Percentiles rank a stretch among this genome's conserved stretches.
Conservation (phyloP, 2,888 invertebrate genomes). For the Apotomis turbidana region DNA sequence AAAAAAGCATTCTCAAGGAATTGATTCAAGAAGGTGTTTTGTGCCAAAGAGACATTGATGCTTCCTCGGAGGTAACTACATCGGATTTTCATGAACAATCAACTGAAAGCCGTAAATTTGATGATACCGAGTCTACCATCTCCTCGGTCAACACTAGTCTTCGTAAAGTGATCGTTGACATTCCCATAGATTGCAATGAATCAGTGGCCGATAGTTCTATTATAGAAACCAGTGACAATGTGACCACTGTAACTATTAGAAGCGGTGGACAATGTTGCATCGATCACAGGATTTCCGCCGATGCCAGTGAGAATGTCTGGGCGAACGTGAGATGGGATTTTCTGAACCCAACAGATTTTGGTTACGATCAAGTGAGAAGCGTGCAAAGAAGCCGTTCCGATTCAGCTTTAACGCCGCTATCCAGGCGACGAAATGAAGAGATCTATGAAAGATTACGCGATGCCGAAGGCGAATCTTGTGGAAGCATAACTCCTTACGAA, state of each 20-base stretch:
- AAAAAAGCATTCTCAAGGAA: constrained; percentile 75
- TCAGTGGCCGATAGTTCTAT: constrained; percentile 67
- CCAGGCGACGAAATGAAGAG: constrained; percentile 70
- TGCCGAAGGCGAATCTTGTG: constrained; percentile 73
- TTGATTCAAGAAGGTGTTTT: constrained; percentile 77
- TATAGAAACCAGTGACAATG: constrained; percentile 69
- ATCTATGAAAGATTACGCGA: constrained; percentile 73
- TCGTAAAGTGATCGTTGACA: constrained; percentile 73
- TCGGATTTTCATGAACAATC: constrained; percentile 66
- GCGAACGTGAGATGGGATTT: constrained; percentile 79
- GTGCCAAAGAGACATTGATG: constrained; percentile 75
- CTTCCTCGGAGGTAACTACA: constrained; percentile 68
- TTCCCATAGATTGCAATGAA: constrained; percentile 71
- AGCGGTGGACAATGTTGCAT: constrained; percentile 73
- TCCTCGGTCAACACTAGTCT: constrained; percentile 65
- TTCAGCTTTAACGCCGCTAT: constrained; percentile 74
- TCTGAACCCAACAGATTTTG: constrained; percentile 75
- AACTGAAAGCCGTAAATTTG: constrained; percentile 62
- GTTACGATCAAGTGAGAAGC: constrained; percentile 74
- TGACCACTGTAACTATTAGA: constrained; percentile 72
- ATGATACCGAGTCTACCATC: constrained; percentile 65
- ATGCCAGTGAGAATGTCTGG: constrained; percentile 77
- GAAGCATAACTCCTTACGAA: constrained; percentile 79
- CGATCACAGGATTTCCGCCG: constrained; percentile 79
- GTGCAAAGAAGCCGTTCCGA: constrained; percentile 78